These are phyloP conservation scores for Aleiodes testaceus DNA, from an alignment of 2,888 invertebrate species.

Conservation along the genomic window DNA sequence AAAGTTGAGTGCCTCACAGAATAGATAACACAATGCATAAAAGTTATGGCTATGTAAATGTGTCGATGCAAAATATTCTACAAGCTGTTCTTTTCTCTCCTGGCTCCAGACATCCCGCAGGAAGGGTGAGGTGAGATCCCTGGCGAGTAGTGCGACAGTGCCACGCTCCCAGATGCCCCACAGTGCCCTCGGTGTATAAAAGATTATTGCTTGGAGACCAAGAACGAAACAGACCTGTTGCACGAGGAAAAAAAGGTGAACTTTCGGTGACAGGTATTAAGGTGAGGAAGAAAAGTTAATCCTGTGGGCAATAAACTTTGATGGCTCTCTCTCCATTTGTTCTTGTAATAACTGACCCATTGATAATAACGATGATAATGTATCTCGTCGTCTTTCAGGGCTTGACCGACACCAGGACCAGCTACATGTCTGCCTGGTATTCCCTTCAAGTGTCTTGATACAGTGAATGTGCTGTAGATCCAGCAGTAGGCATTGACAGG, in stretches of 20 bases:
- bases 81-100: conserved; percentile 75
- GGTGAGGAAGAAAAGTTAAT: background rate
- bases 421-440: conserved; percentile 74
- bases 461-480: conserved; percentile 84
- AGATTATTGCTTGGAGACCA: conserved; percentile 79
- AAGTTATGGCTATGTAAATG: conserved; percentile 77
- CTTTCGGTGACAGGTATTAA: conserved; percentile 20
- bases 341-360: conserved; percentile 75
- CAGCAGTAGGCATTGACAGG: conserved; percentile 85
- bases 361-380: conserved; percentile 81
- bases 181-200: conserved; percentile 81
- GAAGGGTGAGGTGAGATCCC: conserved; percentile 76
- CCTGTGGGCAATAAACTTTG: conserved; percentile 10
- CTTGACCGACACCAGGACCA: conserved; percentile 75
- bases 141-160: conserved; percentile 76
- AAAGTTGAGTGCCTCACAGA: conserved; percentile 85
- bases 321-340: background rate
- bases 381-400: conserved; percentile 72
- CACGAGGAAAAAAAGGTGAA: conserved; percentile 41
- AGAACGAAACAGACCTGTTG: conserved; percentile 77
- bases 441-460: conserved; percentile 71
- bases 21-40: conserved; percentile 80
- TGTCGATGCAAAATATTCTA: conserved; percentile 76
- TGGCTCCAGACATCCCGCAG: conserved; percentile 76
- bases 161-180: conserved; percentile 85